Percentiles rank a stretch among this genome's conserved stretches.
These are phyloP conservation scores for Phrynosoma blainvillii DNA, from an alignment of 2,113 vertebrate species.

Conservation along the genomic window DNA sequence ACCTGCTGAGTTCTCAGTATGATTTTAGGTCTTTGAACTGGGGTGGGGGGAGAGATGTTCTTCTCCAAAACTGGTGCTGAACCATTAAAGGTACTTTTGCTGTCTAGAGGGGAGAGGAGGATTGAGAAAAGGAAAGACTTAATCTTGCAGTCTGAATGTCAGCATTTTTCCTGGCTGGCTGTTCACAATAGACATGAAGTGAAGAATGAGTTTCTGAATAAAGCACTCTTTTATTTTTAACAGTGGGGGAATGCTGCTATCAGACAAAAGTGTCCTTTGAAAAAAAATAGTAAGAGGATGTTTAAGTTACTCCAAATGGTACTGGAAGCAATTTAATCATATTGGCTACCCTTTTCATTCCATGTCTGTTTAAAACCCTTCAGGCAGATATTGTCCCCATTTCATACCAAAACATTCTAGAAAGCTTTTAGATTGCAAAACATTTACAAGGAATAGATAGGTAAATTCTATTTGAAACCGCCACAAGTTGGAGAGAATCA, in stretches of 20 bases:
- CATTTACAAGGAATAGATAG: neutral
- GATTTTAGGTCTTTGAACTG: neutral
- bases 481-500: accelerated
- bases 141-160: neutral
- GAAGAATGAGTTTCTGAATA: slow-evolving; percentile 6
- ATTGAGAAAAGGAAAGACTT: neutral
- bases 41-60: neutral
- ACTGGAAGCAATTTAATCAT: neutral
- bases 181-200: slow-evolving; percentile 4
- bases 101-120: neutral
- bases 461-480: neutral
- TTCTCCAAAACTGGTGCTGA: neutral
- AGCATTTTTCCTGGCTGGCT: neutral
- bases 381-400: neutral
- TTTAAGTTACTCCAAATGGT: neutral
- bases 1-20: neutral
- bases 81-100: neutral
- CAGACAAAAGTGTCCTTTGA: neutral
- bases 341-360: neutral
- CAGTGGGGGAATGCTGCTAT: neutral
- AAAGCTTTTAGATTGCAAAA: neutral
- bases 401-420: neutral
- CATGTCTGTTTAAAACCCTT: neutral
- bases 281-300: neutral
- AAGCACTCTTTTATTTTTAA: slow-evolving; percentile 21